Evolutionary conservation across 92 coral and sea anemone genomes (phyloP).

Genomic region (Palythoa heliodiscus): DNA sequence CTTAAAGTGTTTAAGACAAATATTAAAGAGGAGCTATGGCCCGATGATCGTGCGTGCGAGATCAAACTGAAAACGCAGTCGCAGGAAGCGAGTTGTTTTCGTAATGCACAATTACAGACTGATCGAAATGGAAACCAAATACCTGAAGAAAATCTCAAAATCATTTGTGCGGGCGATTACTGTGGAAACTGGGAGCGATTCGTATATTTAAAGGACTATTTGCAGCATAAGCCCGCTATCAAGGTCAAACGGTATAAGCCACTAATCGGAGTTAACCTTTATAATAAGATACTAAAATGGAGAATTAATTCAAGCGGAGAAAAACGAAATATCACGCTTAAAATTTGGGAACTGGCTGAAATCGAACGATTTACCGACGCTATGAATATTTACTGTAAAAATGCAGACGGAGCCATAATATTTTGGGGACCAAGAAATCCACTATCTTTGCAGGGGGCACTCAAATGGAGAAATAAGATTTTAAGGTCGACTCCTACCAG

Average conservation of each 20-base stretch:
- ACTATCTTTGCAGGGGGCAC: constrained; percentile 56
- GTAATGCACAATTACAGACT: not conserved
- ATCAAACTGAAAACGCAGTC: not conserved
- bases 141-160: constrained; percentile 44
- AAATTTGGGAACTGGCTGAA: constrained; percentile 76
- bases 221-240: constrained; percentile 53
- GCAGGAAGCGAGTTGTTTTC: constrained; percentile 8
- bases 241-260: constrained; percentile 52
- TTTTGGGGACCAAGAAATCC: constrained; percentile 78
- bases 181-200: constrained; percentile 67
- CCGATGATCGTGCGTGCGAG: not conserved
- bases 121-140: constrained; percentile 1
- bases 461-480: constrained; percentile 58
- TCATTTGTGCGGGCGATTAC: constrained; percentile 72
- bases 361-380: constrained; percentile 46
- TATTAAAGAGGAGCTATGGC: constrained; percentile 5
- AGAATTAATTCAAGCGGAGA: constrained; percentile 20
- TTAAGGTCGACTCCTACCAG: constrained; percentile 15
- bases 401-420: constrained; percentile 63
- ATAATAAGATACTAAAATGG: constrained; percentile 49
- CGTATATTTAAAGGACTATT: constrained; percentile 66
- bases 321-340: constrained; percentile 45
- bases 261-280: constrained; percentile 46
- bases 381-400: constrained; percentile 40
- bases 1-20: constrained; percentile 52